A percentile compares a stretch with the other conserved stretches of the same genome.
Conservation (phyloP, 2,797 vertebrate genomes). For the Tragelaphus eurycerus region DNA sequence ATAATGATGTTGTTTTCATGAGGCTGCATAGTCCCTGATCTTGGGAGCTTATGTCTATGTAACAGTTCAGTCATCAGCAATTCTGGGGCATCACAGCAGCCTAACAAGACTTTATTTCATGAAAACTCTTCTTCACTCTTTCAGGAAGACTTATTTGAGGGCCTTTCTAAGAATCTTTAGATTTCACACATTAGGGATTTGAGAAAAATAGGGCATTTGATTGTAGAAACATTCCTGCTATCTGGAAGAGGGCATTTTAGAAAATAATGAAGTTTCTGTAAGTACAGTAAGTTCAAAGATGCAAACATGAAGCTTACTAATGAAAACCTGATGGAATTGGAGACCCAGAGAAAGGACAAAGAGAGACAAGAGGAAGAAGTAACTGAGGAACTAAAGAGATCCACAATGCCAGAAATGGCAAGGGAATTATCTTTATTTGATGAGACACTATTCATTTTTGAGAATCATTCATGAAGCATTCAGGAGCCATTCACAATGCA, state of each 20-base stretch:
- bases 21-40: not conserved
- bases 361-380: not conserved
- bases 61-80: not conserved
- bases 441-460: not conserved
- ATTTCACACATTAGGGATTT: not conserved
- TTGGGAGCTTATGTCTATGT: not conserved
- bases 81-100: not conserved
- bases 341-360: not conserved
- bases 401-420: not conserved
- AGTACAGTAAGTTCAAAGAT: not conserved
- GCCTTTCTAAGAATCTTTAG: not conserved
- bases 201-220: not conserved
- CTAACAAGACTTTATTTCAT: not conserved
- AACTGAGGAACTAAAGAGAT: not conserved
- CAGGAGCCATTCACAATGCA: not conserved
- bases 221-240: not conserved
- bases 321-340: not conserved
- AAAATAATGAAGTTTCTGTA: not conserved
- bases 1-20: not conserved
- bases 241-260: not conserved
- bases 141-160: not conserved
- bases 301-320: not conserved
- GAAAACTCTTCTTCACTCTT: not conserved
- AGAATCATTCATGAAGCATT: not conserved
- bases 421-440: not conserved